Evolutionary conservation across 30 jellyfish, hydroid and myxozoan genomes (phyloP).

Genomic region (Pelagia noctiluca): DNA sequence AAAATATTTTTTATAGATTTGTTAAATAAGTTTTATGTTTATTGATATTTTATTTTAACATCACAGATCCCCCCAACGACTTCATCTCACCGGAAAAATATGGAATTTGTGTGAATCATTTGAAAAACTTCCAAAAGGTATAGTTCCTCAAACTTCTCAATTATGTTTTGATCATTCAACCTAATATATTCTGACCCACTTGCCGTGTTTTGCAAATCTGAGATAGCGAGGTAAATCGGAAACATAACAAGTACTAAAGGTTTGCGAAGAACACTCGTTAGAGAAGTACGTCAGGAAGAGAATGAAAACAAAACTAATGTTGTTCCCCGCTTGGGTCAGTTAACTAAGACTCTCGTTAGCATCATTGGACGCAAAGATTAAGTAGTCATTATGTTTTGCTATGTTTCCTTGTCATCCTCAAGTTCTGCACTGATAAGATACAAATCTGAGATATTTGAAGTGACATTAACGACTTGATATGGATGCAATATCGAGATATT

Average conservation of each 20-base stretch:
- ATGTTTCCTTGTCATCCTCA: too few relatives aligned
- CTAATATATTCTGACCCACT: too few relatives aligned
- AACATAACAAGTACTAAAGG: too few relatives aligned
- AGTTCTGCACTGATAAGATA: neutral
- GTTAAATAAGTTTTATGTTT: neutral
- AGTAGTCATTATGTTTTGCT: neutral
- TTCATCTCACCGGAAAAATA: slow-evolving; percentile 51
- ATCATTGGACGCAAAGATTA: neutral
- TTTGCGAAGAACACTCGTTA: too few relatives aligned
- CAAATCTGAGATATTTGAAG: neutral
- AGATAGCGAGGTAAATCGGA: too few relatives aligned
- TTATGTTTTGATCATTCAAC: neutral
- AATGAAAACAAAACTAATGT: neutral
- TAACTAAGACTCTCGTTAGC: neutral
- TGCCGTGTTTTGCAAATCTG: neutral
- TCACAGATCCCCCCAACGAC: slow-evolving; percentile 26
- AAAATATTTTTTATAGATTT: too few relatives aligned
- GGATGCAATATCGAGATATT: neutral
- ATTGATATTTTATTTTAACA: neutral
- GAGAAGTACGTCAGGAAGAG: too few relatives aligned
- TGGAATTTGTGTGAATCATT: slow-evolving; percentile 63
- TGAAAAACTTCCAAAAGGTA: slow-evolving; percentile 52
- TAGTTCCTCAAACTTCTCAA: too few relatives aligned
- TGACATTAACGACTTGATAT: neutral
- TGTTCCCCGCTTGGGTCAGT: too few relatives aligned